Evolutionary conservation across 2,797 vertebrate genomes (phyloP).

Genomic region (Alosa sapidissima): DNA sequence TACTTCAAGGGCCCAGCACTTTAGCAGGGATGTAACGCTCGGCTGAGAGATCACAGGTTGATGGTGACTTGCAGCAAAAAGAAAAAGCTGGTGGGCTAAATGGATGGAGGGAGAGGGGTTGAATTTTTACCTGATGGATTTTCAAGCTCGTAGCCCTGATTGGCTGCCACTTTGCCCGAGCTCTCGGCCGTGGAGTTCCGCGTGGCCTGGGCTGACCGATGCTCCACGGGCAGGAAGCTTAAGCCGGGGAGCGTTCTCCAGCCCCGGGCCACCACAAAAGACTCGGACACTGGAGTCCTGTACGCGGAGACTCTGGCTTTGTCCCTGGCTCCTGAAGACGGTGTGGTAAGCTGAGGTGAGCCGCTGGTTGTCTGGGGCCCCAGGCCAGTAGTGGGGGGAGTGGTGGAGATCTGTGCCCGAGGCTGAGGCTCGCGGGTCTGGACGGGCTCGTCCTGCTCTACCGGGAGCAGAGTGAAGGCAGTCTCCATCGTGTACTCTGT

Average conservation of each 20-base stretch:
- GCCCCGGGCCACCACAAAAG: constrained; percentile 61
- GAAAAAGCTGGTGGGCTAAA: constrained; percentile 29
- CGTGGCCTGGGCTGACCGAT: constrained; percentile 38
- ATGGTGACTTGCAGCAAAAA: neutral
- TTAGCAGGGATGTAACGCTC: constrained; percentile 19
- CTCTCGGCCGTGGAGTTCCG: constrained; percentile 56
- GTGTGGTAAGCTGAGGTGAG: constrained; percentile 50
- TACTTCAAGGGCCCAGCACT: constrained; percentile 15
- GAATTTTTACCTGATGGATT: constrained; percentile 68
- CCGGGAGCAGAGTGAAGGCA: constrained; percentile 60
- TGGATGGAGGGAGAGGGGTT: neutral
- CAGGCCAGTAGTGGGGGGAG: constrained; percentile 38
- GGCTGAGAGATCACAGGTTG: constrained; percentile 17
- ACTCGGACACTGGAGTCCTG: constrained; percentile 66
- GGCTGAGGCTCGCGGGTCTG: neutral
- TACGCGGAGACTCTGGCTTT: constrained; percentile 63
- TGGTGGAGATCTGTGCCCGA: constrained; percentile 33
- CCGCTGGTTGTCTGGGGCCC: constrained; percentile 36
- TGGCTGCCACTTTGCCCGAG: constrained; percentile 56
- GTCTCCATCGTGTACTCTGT: constrained; percentile 49
- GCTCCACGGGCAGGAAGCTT: constrained; percentile 55
- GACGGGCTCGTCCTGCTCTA: constrained; percentile 52
- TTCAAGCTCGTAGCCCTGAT: constrained; percentile 60
- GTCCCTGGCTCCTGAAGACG: constrained; percentile 30
- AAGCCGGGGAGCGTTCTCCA: constrained; percentile 56